These are phyloP conservation scores for Heterotilapia buettikoferi DNA, from an alignment of 2,113 vertebrate species.

Conservation along the genomic window DNA sequence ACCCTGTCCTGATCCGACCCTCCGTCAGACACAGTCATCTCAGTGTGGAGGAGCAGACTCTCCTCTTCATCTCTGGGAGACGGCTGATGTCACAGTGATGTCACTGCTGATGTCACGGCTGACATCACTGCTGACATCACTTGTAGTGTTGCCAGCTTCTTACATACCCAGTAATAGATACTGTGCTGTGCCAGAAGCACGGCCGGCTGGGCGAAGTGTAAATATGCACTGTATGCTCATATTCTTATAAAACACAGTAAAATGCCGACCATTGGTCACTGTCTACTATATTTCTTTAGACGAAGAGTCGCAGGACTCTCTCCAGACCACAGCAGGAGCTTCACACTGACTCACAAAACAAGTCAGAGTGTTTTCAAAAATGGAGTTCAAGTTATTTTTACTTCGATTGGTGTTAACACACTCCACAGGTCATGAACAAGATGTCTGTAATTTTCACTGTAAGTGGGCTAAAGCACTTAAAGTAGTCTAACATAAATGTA, in stretches of 20 bases:
- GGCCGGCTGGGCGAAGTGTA: background rate
- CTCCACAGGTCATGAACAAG: background rate
- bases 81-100: fast-evolving
- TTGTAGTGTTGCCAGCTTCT: background rate
- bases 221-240: background rate
- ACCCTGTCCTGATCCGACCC: background rate
- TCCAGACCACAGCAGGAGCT: background rate
- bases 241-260: fast-evolving
- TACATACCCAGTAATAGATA: background rate
- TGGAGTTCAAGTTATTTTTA: background rate
- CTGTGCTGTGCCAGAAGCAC: background rate
- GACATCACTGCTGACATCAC: fast-evolving
- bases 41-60: background rate
- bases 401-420: background rate
- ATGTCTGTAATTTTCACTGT: background rate
- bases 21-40: background rate
- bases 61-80: background rate
- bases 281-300: background rate
- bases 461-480: background rate
- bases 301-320: background rate
- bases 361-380: background rate
- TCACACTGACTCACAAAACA: background rate
- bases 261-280: fast-evolving
- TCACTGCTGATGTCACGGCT: fast-evolving
- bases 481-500: background rate